phyloP scores from a whole-genome alignment of 2,113 vertebrate species.

The Panurus biarmicus region DNA sequence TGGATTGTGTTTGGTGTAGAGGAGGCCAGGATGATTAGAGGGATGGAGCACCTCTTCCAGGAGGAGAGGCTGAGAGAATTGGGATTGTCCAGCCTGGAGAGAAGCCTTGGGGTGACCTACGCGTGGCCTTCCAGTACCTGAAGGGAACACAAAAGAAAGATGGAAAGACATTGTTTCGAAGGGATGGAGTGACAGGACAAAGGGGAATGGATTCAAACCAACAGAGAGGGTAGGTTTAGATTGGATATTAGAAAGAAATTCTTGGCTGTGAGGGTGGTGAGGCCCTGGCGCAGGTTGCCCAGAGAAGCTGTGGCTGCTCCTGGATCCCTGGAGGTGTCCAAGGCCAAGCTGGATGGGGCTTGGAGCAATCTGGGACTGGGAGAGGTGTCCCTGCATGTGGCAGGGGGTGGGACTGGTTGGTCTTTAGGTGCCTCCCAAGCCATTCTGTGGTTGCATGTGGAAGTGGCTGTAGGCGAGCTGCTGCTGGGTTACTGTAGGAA shows the following conservation, averaged over 20 bases:
- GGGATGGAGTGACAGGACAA: neutral
- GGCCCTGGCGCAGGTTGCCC: neutral
- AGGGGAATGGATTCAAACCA: neutral
- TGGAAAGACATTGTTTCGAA: neutral
- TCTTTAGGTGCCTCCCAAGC: neutral
- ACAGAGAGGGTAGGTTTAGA: neutral
- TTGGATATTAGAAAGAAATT: neutral
- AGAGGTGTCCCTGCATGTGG: neutral
- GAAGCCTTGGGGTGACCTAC: neutral
- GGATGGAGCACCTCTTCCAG: neutral
- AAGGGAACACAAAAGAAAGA: neutral
- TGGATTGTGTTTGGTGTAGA: neutral
- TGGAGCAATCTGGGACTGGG: fast-evolving
- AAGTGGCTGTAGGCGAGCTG: neutral
- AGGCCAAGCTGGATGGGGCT: fast-evolving
- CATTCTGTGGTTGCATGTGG: fast-evolving
- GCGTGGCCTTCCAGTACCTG: neutral
- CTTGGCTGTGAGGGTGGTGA: fast-evolving
- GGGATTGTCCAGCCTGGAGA: neutral
- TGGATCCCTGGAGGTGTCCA: neutral
- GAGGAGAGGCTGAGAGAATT: neutral
- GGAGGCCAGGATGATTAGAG: too few relatives aligned
- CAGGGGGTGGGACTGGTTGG: neutral
- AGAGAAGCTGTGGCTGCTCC: neutral
- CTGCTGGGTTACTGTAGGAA: neutral